A percentile compares a stretch with the other conserved stretches of the same genome.
Conservation (phyloP, 1,140 invertebrate species). For the Mizuhopecten yessoensis region DNA sequence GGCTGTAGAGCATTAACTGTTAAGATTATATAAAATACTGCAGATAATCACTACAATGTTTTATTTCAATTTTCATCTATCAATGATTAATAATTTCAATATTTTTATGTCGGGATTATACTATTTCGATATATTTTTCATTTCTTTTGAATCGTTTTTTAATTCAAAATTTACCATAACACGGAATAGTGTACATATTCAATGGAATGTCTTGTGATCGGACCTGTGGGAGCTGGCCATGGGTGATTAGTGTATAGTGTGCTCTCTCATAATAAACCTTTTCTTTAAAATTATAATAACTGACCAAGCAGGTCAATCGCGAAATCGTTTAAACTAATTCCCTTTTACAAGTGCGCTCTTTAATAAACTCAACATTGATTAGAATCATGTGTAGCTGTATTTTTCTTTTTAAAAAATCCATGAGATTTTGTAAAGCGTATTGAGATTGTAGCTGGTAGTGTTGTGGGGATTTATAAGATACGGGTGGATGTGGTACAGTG, state of each 20-base stretch:
- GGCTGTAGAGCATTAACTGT: too few species aligned
- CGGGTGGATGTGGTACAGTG: not conserved
- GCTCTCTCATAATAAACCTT: not conserved
- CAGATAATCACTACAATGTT: too few species aligned
- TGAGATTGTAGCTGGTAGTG: not conserved
- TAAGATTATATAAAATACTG: too few species aligned
- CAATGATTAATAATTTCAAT: too few species aligned
- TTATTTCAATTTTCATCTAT: too few species aligned
- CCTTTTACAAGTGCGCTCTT: not conserved
- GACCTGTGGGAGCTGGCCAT: not conserved
- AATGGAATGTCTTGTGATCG: not conserved
- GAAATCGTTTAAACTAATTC: not conserved
- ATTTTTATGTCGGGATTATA: too few species aligned
- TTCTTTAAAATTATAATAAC: slow-evolving; percentile 8
- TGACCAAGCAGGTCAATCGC: not conserved
- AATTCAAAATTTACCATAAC: not conserved
- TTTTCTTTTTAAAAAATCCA: not conserved
- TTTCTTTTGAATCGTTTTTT: too few species aligned
- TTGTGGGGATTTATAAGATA: not conserved
- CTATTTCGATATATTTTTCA: too few species aligned
- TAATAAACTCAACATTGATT: not conserved
- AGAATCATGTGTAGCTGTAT: not conserved
- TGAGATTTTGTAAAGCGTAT: not conserved
- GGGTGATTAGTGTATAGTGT: too few species aligned
- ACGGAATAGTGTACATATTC: not conserved